Evolutionary conservation across 2,113 vertebrate genomes (phyloP), one percentile per base, ranked within the genome.

Genomic region (Lampris megalopsis): DNA sequence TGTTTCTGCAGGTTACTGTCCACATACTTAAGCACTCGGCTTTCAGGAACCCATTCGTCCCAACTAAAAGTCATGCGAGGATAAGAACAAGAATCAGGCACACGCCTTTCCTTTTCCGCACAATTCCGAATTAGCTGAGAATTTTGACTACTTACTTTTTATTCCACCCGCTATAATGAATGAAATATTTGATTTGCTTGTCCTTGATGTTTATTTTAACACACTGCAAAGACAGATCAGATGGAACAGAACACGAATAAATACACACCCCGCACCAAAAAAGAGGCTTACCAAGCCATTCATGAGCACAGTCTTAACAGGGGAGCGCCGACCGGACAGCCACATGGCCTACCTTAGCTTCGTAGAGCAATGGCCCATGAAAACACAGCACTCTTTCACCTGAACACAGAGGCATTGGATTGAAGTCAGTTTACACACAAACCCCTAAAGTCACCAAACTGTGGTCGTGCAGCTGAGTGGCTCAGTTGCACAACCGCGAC

Each of bases 41-140:
- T 99, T 94, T 99, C 98, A 91, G 98, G 98, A 95, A 99, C 98
- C 98, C 98, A 99, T 95, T 99, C 98, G 96, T 99, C 98, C 98
- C 98, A 99, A 90, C 98, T 99, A 84, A 9, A 89, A 90, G 65
- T 88, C 1, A 92, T 41, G 71, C 24, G 77, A 79, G 74, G 50
- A 62, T 3, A 7, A 10, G 53, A 1, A 38, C 57, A 59, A n/a
- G 43, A 61, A 68, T 76, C 3, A 82, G 61, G 13, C 53, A 53
- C 38, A 45, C 45, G 9, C 36, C 6, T 50, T 48, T 68, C 62
- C 9, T 52, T 36, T 45, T 50, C 13, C 11, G 9, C 11, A 43
- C 2, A 37, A 61, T 49, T 4, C 1, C 61, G 24, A 38, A 13
- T 9, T 1, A 9, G 48, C 40, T 24, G 36, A 4, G 6, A 48